Percentiles rank a stretch among this genome's conserved stretches.
These are phyloP conservation scores for Caradrina kadenii DNA, from an alignment of 2,888 invertebrate genomes.

Conservation along the genomic window DNA sequence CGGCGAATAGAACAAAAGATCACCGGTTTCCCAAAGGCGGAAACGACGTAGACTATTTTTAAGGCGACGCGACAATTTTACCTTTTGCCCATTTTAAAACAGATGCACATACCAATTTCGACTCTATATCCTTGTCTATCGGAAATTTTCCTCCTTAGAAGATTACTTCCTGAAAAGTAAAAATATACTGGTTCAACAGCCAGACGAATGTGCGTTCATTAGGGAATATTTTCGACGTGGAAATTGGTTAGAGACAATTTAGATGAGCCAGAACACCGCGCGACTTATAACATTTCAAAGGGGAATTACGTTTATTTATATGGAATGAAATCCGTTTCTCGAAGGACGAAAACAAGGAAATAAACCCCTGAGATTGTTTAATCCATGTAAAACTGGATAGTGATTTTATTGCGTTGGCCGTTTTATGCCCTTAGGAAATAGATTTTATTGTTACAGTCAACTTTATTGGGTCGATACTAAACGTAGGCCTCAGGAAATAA, in stretches of 20 bases:
- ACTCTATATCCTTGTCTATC: constrained; percentile 73
- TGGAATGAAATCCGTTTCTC: constrained; percentile 53
- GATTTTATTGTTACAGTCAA: constrained; percentile 45
- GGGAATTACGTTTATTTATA: constrained; percentile 61
- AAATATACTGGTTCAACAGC: constrained; percentile 63
- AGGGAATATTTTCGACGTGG: constrained; percentile 79
- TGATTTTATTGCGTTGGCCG: constrained; percentile 35
- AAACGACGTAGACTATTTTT: constrained; percentile 87
- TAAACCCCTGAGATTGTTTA: constrained; percentile 33
- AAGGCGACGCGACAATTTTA: constrained; percentile 77
- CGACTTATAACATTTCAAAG: constrained; percentile 74
- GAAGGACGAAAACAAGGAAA: constrained; percentile 36
- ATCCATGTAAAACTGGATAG: constrained; percentile 40
- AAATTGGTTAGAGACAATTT: constrained; percentile 73
- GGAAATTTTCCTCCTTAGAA: constrained; percentile 38
- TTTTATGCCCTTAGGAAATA: constrained; percentile 47
- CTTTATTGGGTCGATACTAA: constrained; percentile 36
- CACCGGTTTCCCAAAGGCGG: constrained; percentile 83
- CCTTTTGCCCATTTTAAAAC: constrained; percentile 69
- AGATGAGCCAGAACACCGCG: constrained; percentile 74
- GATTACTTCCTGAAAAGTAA: constrained; percentile 46
- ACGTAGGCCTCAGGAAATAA: constrained; percentile 50
- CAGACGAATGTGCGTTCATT: constrained; percentile 78
- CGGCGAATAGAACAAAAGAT: constrained; percentile 82
- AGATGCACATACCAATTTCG: constrained; percentile 71